Base-by-base conservation (phyloP, 2,888 invertebrate genomes). In the Synergus gifuensis region DNA sequence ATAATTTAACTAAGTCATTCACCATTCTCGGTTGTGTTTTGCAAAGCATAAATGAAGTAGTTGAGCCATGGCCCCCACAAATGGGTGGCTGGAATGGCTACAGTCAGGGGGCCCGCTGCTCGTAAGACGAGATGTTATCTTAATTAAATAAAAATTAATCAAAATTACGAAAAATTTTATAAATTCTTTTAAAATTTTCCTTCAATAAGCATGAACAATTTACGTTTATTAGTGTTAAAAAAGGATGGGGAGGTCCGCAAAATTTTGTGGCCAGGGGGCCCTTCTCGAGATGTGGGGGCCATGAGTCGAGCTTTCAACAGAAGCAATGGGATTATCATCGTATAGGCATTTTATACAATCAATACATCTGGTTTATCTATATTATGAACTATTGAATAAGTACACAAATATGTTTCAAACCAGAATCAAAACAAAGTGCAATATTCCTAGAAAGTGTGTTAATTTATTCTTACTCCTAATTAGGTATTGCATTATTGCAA, bases 1-100 rank as follows among this genome's bases (percentile, higher is more conserved):
- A 69, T 69, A 69, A 69, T 69, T 69, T 22, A 49, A 69, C 67
- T 22, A 12, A 46, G 28, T 28, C 28, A 44, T 69, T 69, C 12
- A 49, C 16, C 46, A 69, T 69, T 46, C 67, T 28, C 16, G 8
- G 46, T 18, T 22, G 18, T 46, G 46, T 28, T 69, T 46, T 69
- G 63, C 67, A 69, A 22, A 69, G 54, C 22, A 14, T n/a, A 16
- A 73, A 44, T 40, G 76, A 58, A 58, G 54, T 40, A 18, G n/a
- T 58, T 76, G 76, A 76, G n/a, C n/a, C n/a, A n/a, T n/a, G n/a
- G n/a, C n/a, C n/a, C n/a, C n/a, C n/a, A n/a, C n/a, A n/a, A n/a
- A n/a, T n/a, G n/a, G n/a, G n/a, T n/a, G n/a, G n/a, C n/a, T n/a
- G n/a, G n/a, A n/a, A n/a, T n/a, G n/a, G n/a, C n/a, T n/a, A n/a